Base-by-base conservation (phyloP, 1,140 invertebrate genomes). In the Zaprionus gabonicus region DNA sequence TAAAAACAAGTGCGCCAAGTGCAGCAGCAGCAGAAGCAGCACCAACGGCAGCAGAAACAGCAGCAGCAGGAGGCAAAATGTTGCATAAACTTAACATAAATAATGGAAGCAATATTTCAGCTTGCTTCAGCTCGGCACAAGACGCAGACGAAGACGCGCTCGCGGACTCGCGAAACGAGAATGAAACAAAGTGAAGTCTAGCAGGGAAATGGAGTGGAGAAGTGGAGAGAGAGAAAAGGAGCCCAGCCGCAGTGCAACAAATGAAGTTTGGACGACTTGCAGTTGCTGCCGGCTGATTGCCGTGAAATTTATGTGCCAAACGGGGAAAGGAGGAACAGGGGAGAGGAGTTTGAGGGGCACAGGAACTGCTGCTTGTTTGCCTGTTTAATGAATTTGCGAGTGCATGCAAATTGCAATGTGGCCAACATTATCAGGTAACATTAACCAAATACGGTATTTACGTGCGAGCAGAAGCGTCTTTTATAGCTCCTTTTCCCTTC, bases 221-320 rank as follows among this genome's bases (percentile, higher is more conserved):
- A 20, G 20, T 9, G 25, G 3, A 13, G 28, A 31, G 63, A 31
- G 69, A 57, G 31, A 57, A 46, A 34, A 34, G 31, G 41, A 57
- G 56, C 59, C 62, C 69, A 65, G 65, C 65, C 65, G 75, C 75
- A 78, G 78, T 53, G 81, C 84, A 90, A 88, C 84, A 87, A 87
- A 87, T 87, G 84, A 87, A 88, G 84, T 87, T 87, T 81, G 84
- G 84, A 87, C 88, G 85, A 87, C 84, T 87, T 87, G 84, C 84
- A 87, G 76, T 46, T 72, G 71, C 44, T 70, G 36, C 44, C 55
- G 81, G 71, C 84, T 87, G 84, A 87, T 87, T 87, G 84, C 84
- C 84, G 84, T 87, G 81, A 87, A 88, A 87, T 87, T 87, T 87
- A 87, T 88, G 85, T 84, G 81, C 68, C 56, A 68, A 41, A 41